Evolutionary conservation across 2,113 vertebrate species (phyloP), one percentile per base, ranked within the genome.

Genomic region (Herpailurus yagouaroundi): DNA sequence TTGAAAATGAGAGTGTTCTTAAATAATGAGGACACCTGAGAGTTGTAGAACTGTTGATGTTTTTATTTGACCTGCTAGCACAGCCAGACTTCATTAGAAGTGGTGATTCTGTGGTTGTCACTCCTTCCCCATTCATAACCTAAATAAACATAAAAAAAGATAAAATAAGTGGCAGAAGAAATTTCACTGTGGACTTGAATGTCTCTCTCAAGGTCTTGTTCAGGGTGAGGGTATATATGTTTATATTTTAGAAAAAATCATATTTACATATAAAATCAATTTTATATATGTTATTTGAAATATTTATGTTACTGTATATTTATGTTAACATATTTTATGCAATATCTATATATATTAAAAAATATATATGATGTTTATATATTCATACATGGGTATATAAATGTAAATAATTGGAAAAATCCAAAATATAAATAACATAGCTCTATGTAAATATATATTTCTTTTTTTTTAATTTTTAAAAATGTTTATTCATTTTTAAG

Each of bases 81-180:
- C 33, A 94, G 48, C 45, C 48, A 89, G 63, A 33, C 8, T 79
- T 79, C 41, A 45, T 45, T 64, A 84, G 74, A 73, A 41, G 27
- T 60, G 31, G 29, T 80, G n/a, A 63, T 81, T 88, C 69, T 96
- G 16, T 74, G 63, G 16, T 25, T 74, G 33, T 57, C 48, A 50
- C 25, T 7, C 29, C 31, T 41, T 81, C 36, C 36, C 55, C 45
- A 7, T 57, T 90, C n/a, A 57, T 86, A 92, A 79, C n/a, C 80
- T 82, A 80, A 81, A 41, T 5, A 55, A 69, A 41, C 0, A 60
- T 45, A 80, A 84, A 19, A 19, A 19, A 82, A 73, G n/a, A 31
- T 79, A 86, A 85, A 97, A 48, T 86, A n/a, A 83, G 19, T n/a
- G 71, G 48, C 38, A 13, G 68, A 63, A 94, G 31, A 87, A 93